These are phyloP conservation scores for Sinocyclocheilus anophthalmus DNA, from an alignment of 2,113 vertebrate species.

Conservation along the genomic window DNA sequence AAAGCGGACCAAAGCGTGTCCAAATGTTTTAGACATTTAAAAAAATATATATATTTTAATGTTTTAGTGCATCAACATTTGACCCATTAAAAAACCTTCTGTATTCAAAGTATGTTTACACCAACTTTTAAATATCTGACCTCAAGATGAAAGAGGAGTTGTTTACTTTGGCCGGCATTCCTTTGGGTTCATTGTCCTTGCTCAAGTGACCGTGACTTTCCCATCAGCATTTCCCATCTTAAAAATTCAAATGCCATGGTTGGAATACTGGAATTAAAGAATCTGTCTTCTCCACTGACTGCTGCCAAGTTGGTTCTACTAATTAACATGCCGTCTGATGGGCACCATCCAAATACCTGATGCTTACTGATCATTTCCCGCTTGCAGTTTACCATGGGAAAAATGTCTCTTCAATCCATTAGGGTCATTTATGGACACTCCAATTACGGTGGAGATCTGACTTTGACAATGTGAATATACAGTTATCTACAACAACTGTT, in stretches of 20 bases:
- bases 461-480: neutral
- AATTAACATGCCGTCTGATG: slow-evolving; percentile 70
- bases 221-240: slow-evolving; percentile 51
- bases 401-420: slow-evolving; percentile 61
- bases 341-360: slow-evolving; percentile 60
- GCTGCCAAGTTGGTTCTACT: slow-evolving; percentile 66
- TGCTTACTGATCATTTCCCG: slow-evolving; percentile 62
- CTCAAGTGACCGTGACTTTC: slow-evolving; percentile 63
- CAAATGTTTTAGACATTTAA: neutral
- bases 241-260: slow-evolving; percentile 66
- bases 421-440: slow-evolving; percentile 55
- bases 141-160: slow-evolving; percentile 63
- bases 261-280: slow-evolving; percentile 64
- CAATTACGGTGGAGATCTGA: slow-evolving; percentile 61
- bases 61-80: neutral
- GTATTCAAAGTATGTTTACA: slow-evolving; percentile 10
- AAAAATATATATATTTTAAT: neutral
- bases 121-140: slow-evolving; percentile 28
- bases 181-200: slow-evolving; percentile 61
- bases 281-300: slow-evolving; percentile 66
- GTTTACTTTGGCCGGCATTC: slow-evolving; percentile 53
- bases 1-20: too few species aligned
- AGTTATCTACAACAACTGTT: too few species aligned
- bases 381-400: slow-evolving; percentile 66
- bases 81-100: neutral